Evolutionary conservation across 1,140 invertebrate genomes (phyloP).

Genomic region (Lucilia sericata): DNA sequence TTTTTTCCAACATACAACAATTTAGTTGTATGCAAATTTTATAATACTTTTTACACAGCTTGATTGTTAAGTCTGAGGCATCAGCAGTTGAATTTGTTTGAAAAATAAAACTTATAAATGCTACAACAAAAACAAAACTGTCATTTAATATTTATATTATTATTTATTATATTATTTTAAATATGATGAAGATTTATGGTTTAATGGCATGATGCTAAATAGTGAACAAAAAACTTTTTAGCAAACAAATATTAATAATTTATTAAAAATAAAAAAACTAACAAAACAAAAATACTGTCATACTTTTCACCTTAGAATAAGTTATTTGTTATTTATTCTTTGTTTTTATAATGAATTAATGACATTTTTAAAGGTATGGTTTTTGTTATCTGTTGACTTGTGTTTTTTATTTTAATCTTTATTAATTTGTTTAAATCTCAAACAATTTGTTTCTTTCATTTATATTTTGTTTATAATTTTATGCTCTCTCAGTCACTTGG

Average conservation of each 20-base stretch:
- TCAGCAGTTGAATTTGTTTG: background rate
- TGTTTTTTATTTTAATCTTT: conserved; percentile 3
- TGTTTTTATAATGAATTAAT: background rate
- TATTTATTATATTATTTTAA: background rate
- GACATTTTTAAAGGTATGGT: conserved; percentile 17
- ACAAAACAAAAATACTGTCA: background rate
- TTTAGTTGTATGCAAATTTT: conserved; percentile 14
- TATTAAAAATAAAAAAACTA: background rate
- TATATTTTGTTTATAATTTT: too few species aligned
- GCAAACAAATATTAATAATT: too few species aligned
- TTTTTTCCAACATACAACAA: background rate
- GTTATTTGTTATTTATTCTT: background rate
- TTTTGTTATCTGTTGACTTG: background rate
- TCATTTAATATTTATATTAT: background rate
- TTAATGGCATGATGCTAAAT: background rate
- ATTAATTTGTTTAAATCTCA: background rate
- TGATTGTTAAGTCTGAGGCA: background rate
- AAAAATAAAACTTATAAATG: conserved; percentile 1
- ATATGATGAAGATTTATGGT: conserved; percentile 22
- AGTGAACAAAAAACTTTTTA: background rate
- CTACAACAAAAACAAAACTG: background rate
- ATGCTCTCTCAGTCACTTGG: too few species aligned
- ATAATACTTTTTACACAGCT: background rate
- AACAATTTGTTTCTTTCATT: background rate
- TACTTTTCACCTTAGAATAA: background rate